Evolutionary conservation across 1,140 invertebrate species (phyloP).

Genomic region (Polypedilum vanderplanki): DNA sequence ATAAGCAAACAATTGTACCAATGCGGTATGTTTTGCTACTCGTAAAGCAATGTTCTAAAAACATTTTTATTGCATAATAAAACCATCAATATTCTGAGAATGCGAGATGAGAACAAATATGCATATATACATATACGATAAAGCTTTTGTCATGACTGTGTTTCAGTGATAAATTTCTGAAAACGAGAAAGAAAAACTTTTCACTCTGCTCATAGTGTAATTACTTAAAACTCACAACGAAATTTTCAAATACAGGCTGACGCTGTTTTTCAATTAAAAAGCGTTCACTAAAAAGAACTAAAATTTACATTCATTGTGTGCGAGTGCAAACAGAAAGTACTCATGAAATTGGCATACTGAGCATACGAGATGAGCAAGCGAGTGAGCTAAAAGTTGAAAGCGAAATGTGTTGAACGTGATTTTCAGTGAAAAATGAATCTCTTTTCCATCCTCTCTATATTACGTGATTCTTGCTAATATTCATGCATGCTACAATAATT

Average conservation of each 20-base stretch:
- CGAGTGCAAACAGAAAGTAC: neutral
- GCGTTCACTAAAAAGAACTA: neutral
- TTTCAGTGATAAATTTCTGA: too few species aligned
- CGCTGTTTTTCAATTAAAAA: constrained; percentile 4
- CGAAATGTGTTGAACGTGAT: constrained; percentile 15
- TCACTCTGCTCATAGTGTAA: too few species aligned
- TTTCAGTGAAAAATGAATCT: neutral
- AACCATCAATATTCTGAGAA: too few species aligned
- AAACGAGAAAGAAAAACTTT: too few species aligned
- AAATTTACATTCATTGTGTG: constrained; percentile 3
- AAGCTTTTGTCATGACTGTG: too few species aligned
- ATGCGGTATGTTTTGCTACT: too few species aligned
- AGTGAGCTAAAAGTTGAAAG: neutral
- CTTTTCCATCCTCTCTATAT: neutral
- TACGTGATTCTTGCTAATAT: neutral
- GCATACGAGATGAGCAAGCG: neutral
- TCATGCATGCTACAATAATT: neutral
- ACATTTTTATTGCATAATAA: too few species aligned
- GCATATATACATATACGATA: too few species aligned
- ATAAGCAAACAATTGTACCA: too few species aligned
- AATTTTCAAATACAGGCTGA: neutral
- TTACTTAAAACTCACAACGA: too few species aligned
- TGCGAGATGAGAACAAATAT: too few species aligned
- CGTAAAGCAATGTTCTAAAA: too few species aligned
- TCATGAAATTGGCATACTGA: neutral